Evolutionary conservation across 2,888 invertebrate species (phyloP), one percentile per base, ranked within the genome.

Genomic region (Acanthosoma haemorrhoidale): DNA sequence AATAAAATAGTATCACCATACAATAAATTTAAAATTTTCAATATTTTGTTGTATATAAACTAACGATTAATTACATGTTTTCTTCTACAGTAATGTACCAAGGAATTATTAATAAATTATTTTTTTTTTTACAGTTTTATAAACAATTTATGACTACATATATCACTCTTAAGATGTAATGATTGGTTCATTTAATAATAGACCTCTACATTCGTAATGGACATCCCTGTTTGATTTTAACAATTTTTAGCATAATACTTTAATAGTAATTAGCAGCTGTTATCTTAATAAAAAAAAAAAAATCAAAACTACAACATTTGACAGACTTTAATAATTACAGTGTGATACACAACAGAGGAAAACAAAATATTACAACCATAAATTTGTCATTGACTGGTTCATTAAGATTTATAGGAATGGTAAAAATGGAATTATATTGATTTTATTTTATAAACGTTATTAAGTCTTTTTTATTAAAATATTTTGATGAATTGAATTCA

Each of bases 1-100:
- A 64, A 64, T 64, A 64, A 64, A 64, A 64, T 29, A 29, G 13
- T 39, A 39, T 41, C 39, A 41, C 25, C 64, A 64, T 36, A 64
- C 39, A 41, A 61, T 61, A 29, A 39, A 41, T 64, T 9, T 13
- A 64, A 39, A 13, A 39, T 25, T 25, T 31, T 64, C 31, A 64
- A 29, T 58, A 58, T 58, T 8, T 29, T 4, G 16, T 18, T 61
- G 34, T n/a, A 36, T 21, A 34, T 61, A 61, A 4, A 38, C 61
- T 61, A 61, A 36, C 51, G 29, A n/a, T 51, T 25, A 25, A 25
- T 51, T 51, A 51, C 51, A 51, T 25, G 29, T 51, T n/a, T n/a
- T 25, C 6, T n/a, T 29, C 25, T 51, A 51, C 21, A 51, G 29
- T 51, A 51, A 51, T 51, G n/a, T 51, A 25, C 29, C 51, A 51